Conservation (phyloP, 2,888 invertebrate genomes). For the Luperina testacea region DNA sequence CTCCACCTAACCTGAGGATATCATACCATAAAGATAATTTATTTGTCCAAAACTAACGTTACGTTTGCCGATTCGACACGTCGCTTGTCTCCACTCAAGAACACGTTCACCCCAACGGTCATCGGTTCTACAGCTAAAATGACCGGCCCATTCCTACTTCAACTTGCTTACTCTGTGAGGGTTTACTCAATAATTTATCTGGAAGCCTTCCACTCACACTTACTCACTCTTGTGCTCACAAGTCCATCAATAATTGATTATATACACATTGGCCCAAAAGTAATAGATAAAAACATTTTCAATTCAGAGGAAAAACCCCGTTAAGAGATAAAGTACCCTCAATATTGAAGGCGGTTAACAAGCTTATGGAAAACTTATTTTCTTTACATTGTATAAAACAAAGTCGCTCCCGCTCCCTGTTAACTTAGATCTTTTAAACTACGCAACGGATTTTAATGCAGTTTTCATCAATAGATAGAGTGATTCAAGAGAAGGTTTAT, state of each 20-base stretch:
- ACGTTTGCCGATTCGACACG: not conserved
- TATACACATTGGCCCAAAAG: not conserved
- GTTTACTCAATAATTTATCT: not conserved
- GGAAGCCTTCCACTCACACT: not conserved
- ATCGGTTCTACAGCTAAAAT: not conserved
- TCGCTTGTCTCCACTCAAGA: not conserved
- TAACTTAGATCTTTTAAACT: no score
- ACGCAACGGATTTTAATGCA: no score
- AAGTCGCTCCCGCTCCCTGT: no score
- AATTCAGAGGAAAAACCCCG: not conserved
- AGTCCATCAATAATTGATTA: not conserved
- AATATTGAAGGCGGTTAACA: not conserved
- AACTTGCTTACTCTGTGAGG: not conserved
- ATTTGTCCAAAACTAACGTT: not conserved
- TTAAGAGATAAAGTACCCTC: not conserved
- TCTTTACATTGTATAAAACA: no score
- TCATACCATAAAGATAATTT: not conserved
- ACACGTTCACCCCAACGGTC: not conserved
- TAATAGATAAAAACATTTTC: slow-evolving; percentile 1
- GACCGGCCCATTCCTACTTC: not conserved
- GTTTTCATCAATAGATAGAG: no score
- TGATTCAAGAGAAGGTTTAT: no score
- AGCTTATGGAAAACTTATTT: no score
- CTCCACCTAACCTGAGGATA: not conserved
- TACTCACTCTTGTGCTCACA: not conserved